Evolutionary conservation across 2,888 invertebrate species (phyloP).

Genomic region (Polyommatus iphigenia): DNA sequence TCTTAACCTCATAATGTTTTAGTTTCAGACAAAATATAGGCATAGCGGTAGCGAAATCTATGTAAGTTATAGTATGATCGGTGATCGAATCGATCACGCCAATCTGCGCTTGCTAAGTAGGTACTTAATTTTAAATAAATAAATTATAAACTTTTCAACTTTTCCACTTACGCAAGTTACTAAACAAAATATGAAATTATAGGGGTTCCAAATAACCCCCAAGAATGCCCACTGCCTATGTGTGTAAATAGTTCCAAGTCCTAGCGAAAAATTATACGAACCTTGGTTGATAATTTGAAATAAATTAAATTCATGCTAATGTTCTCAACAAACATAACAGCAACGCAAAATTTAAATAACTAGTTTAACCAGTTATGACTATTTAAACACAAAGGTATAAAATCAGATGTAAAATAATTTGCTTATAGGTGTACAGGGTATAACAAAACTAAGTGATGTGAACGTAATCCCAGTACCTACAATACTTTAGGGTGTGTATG

Average conservation of each 20-base stretch:
- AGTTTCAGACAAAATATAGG: too few species aligned
- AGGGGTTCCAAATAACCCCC: background rate
- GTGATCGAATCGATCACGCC: too few species aligned
- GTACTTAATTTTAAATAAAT: too few species aligned
- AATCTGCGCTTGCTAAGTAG: too few species aligned
- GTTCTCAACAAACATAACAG: constrained; percentile 15
- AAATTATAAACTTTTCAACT: too few species aligned
- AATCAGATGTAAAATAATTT: background rate
- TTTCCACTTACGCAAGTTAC: too few species aligned
- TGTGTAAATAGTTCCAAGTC: background rate
- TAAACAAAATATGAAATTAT: background rate
- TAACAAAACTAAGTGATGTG: too few species aligned
- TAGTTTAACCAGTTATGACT: background rate
- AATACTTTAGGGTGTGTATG: too few species aligned
- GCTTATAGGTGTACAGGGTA: background rate
- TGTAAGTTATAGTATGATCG: too few species aligned
- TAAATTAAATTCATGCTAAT: constrained; percentile 11
- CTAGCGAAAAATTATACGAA: background rate
- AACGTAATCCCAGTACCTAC: too few species aligned
- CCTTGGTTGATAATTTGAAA: background rate
- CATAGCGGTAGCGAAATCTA: too few species aligned
- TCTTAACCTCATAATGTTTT: too few species aligned
- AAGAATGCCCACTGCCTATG: background rate
- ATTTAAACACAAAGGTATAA: background rate
- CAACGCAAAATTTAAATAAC: background rate